Conservation (phyloP, 2,113 vertebrate species). For the Hippopotamus amphibius region DNA sequence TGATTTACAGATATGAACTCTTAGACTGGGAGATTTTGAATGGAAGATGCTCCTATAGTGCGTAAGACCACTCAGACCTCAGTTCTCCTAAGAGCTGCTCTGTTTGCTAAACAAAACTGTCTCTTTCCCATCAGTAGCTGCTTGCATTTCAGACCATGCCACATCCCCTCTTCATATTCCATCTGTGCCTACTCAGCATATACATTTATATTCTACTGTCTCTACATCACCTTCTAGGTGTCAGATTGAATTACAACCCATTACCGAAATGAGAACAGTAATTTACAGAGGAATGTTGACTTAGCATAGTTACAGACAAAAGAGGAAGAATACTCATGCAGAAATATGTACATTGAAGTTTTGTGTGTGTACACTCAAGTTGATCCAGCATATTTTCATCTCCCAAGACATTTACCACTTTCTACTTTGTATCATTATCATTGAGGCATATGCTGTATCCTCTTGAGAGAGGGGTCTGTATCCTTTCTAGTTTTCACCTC, state of each 20-base stretch:
- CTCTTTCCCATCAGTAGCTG: background rate
- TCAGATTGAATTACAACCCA: conserved; percentile 30
- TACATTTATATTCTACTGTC: background rate
- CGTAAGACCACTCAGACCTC: background rate
- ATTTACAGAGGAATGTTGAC: background rate
- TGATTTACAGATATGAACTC: conserved; percentile 9
- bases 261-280: conserved; percentile 26
- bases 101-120: background rate
- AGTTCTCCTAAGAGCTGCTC: background rate
- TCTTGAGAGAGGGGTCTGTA: background rate
- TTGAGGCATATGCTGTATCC: background rate
- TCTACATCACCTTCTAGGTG: background rate
- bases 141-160: background rate
- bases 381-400: background rate
- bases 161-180: background rate
- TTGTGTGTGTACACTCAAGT: background rate
- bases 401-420: background rate
- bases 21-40: background rate
- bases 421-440: background rate
- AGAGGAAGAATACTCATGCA: background rate
- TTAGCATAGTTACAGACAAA: background rate
- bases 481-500: background rate
- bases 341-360: background rate
- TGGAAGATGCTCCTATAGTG: background rate
- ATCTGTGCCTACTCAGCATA: background rate